Evolutionary conservation across 2,888 invertebrate species (phyloP).

Genomic region (Nebria salina): DNA sequence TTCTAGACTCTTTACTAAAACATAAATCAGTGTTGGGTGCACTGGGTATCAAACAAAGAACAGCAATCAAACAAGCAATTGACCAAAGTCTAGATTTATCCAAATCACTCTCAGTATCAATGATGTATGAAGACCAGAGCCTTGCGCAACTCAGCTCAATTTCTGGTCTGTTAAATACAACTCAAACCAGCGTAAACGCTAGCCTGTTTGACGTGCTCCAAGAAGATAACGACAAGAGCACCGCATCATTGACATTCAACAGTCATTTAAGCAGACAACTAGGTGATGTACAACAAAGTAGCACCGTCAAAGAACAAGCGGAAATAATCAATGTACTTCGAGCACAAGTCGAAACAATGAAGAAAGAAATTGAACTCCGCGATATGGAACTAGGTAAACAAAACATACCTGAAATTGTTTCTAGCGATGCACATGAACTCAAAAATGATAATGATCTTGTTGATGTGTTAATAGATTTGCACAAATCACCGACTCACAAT

Average conservation of each 20-base stretch:
- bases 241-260: constrained; percentile 57
- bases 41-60: constrained; percentile 65
- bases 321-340: constrained; percentile 56
- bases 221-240: constrained; percentile 53
- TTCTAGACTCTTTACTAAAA: constrained; percentile 71
- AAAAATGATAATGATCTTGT: constrained; percentile 51
- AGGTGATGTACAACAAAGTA: constrained; percentile 50
- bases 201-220: constrained; percentile 49
- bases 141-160: constrained; percentile 64
- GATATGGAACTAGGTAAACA: constrained; percentile 58
- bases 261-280: constrained; percentile 55
- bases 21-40: constrained; percentile 69
- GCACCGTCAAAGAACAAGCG: constrained; percentile 49
- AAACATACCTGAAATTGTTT: constrained; percentile 21
- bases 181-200: constrained; percentile 52
- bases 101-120: constrained; percentile 62
- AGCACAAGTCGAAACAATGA: constrained; percentile 59
- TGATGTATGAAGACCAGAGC: constrained; percentile 64
- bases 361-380: constrained; percentile 58
- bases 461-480: constrained; percentile 48
- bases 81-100: constrained; percentile 67
- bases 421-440: constrained; percentile 48
- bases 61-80: constrained; percentile 66
- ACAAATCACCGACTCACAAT: constrained; percentile 27
- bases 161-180: constrained; percentile 61